These are phyloP conservation scores for Forpus xanthops DNA, from an alignment of 2,797 vertebrate species.

Conservation along the genomic window DNA sequence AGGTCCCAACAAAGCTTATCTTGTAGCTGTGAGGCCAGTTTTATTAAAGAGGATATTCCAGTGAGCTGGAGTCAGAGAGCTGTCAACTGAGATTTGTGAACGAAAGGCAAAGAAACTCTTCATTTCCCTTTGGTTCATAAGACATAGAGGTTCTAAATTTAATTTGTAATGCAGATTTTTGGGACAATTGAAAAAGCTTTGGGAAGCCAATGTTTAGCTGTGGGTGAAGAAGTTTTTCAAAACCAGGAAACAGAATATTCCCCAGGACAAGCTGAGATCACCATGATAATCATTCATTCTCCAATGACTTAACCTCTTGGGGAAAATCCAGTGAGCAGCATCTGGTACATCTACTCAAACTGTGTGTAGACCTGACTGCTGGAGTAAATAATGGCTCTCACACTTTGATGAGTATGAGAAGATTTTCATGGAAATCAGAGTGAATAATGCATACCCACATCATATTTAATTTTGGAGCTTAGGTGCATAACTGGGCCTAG, in stretches of 20 bases:
- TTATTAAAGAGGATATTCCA: neutral
- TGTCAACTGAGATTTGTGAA: neutral
- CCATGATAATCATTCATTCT: neutral
- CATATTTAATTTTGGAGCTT: neutral
- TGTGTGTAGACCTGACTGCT: neutral
- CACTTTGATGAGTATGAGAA: neutral
- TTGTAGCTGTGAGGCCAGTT: neutral
- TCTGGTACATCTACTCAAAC: neutral
- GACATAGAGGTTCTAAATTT: neutral
- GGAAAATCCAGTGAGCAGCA: neutral
- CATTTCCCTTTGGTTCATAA: neutral
- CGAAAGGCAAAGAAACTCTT: neutral
- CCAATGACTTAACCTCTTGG: neutral
- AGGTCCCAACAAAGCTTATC: neutral
- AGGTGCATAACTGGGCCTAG: neutral
- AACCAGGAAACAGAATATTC: neutral
- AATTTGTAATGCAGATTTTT: neutral
- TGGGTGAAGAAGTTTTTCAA: neutral
- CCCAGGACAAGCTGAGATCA: neutral
- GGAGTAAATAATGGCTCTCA: neutral
- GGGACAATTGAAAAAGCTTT: neutral
- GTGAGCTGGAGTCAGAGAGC: neutral
- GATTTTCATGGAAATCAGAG: neutral
- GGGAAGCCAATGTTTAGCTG: neutral
- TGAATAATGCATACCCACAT: neutral